phyloP scores from a whole-genome alignment of 2,888 invertebrate genomes.

The Ernsta delagoae region DNA sequence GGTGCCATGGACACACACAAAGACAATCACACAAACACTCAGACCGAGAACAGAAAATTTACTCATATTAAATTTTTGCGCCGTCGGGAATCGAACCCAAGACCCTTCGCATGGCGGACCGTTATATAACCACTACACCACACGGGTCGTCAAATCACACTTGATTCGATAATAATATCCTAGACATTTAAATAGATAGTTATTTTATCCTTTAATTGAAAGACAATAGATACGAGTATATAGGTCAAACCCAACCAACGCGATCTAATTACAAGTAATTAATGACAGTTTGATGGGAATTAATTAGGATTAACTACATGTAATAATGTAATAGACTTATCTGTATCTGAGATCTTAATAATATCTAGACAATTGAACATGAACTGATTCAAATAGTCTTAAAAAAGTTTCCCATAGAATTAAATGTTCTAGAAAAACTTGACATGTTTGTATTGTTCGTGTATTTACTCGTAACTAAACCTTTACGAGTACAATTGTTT shows the following conservation, averaged over 20 bases:
- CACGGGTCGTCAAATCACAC: not conserved
- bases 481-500: no score
- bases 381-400: not conserved
- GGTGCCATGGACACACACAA: no score
- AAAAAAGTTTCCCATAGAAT: not conserved
- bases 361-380: constrained; percentile 1
- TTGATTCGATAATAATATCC: not conserved
- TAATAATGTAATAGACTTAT: not conserved
- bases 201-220: not conserved
- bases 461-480: no score
- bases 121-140: no score
- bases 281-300: not conserved
- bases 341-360: constrained; percentile 4
- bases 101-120: no score
- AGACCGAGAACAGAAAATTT: no score
- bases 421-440: not conserved
- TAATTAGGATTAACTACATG: not conserved
- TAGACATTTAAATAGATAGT: not conserved
- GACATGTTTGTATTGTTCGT: not conserved
- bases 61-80: no score
- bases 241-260: not conserved
- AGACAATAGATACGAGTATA: not conserved
- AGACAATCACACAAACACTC: no score
- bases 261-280: constrained; percentile 1
- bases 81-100: no score